phyloP scores from a whole-genome alignment of 2,797 vertebrate genomes.

The Sebastes cheni region DNA sequence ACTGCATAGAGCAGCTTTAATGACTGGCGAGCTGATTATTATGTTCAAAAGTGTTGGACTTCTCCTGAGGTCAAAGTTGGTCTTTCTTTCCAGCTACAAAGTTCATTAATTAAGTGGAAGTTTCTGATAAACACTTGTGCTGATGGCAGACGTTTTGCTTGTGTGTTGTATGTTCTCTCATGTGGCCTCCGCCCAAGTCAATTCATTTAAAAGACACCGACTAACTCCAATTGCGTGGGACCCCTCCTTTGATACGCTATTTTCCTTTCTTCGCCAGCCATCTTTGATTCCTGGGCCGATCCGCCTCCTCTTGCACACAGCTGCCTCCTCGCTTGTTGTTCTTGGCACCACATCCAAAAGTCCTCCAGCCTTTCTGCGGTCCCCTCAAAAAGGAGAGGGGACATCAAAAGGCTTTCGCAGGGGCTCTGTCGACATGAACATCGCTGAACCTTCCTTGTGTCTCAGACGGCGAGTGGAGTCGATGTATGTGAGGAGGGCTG shows the following conservation, averaged over 20 bases:
- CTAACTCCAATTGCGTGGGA: conserved; percentile 71
- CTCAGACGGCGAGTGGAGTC: conserved; percentile 42
- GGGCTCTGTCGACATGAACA: conserved; percentile 70
- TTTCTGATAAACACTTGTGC: conserved; percentile 32
- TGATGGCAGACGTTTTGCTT: conserved; percentile 17
- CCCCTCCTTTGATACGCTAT: conserved; percentile 73
- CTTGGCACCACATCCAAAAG: conserved; percentile 79
- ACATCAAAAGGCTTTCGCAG: conserved; percentile 76
- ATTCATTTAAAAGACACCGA: conserved; percentile 78
- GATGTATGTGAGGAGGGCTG: conserved; percentile 15
- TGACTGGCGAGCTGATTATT: not conserved
- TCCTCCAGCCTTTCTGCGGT: conserved; percentile 76
- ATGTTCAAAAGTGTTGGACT: not conserved
- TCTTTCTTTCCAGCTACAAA: conserved; percentile 2
- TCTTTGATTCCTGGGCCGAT: conserved; percentile 80
- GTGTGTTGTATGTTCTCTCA: conserved; percentile 35
- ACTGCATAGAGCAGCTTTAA: not conserved
- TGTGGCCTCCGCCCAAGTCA: conserved; percentile 67
- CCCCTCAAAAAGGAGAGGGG: conserved; percentile 71
- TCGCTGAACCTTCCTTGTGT: conserved; percentile 66
- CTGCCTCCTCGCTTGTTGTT: conserved; percentile 83
- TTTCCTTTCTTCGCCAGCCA: conserved; percentile 79
- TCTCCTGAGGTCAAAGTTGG: not conserved
- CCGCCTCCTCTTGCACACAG: conserved; percentile 79
- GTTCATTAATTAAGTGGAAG: conserved; percentile 16